Evolutionary conservation across 2,113 vertebrate species (phyloP), one percentile per base, ranked within the genome.

Genomic region (Spilogale gracilis): DNA sequence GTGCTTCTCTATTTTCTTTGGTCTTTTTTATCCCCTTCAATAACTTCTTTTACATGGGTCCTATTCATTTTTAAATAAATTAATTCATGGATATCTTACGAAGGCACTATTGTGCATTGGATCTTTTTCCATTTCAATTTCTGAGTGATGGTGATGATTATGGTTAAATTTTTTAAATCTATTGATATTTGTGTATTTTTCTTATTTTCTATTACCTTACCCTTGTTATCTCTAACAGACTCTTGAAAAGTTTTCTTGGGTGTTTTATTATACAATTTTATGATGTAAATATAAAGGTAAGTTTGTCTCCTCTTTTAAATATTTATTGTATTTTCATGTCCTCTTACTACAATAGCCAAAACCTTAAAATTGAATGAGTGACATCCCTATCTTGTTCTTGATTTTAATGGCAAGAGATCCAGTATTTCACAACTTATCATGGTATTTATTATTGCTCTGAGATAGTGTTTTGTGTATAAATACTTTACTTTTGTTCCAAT

Each of bases 371-470:
- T 88, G 20, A 87, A 94, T 71, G 78, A 93, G 17, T 48, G 50
- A 10, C 5, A 93, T 88, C 17, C 4, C 20, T 88, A 54, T 56
- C 43, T 94, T 95, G 20, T 91, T 95, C 20, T 81, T 83, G 13
- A 91, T 79, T 88, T 94, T 94, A 93, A 91, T 45, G 54, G 6
- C 30, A 87, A 43, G 71, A 14, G 32, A 13, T 87, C 38, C 18
- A 95, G 7, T 91, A 79, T 91, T 93, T 95, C 67, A 93, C 18
- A 95, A 83, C 71, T 91, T 91, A 79, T 73, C 79, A 50, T 60
- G 21, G 61, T 63, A 43, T 50, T 95, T 90, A 61, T 88, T 91
- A 93, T 89, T 89, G 25, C 63, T 45, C 80, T 94, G 6, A 21
- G 25, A 52, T 84, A 73, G n/a, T 38, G 5, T 95, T 79, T 87